These are phyloP conservation scores for Rhodophaea formosa DNA, from an alignment of 2,888 invertebrate genomes.

Conservation along the genomic window DNA sequence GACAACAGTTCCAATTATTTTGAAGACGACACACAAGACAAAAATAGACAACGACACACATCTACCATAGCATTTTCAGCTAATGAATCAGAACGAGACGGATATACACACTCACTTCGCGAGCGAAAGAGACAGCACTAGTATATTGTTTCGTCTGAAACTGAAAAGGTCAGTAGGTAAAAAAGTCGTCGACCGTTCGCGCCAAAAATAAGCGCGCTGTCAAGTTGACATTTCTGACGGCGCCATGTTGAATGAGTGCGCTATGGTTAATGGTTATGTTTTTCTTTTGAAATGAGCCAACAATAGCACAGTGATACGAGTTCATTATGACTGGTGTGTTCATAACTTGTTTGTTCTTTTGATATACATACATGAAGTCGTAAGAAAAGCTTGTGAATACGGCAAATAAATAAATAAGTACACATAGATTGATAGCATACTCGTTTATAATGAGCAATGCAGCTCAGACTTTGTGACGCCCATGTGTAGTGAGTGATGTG, in stretches of 20 bases:
- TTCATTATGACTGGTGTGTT: too few relatives aligned
- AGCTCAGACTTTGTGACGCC: too few relatives aligned
- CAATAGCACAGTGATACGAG: background rate
- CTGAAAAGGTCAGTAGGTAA: slow-evolving; percentile 37
- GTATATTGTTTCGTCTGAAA: slow-evolving; percentile 30
- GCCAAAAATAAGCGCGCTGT: slow-evolving; percentile 33
- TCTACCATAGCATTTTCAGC: slow-evolving; percentile 25
- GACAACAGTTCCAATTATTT: slow-evolving; percentile 5
- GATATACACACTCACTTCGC: slow-evolving; percentile 16
- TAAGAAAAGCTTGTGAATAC: background rate
- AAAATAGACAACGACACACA: slow-evolving; percentile 2
- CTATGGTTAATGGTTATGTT: background rate
- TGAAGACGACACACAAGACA: slow-evolving; percentile 1
- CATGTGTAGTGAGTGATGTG: too few relatives aligned
- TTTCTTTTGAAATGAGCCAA: slow-evolving; percentile 1
- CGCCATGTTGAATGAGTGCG: slow-evolving; percentile 23
- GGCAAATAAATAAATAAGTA: background rate
- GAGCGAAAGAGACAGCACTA: slow-evolving; percentile 33
- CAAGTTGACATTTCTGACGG: slow-evolving; percentile 31
- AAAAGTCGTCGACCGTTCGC: slow-evolving; percentile 36
- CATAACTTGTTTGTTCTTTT: background rate
- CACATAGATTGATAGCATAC: too few relatives aligned
- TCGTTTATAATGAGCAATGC: too few relatives aligned
- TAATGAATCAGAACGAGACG: slow-evolving; percentile 46
- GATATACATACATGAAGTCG: background rate